Percentiles rank a stretch among this genome's conserved stretches.
phyloP scores from a whole-genome alignment of 2,797 vertebrate genomes.

The Enteromius afrohamiltoni region DNA sequence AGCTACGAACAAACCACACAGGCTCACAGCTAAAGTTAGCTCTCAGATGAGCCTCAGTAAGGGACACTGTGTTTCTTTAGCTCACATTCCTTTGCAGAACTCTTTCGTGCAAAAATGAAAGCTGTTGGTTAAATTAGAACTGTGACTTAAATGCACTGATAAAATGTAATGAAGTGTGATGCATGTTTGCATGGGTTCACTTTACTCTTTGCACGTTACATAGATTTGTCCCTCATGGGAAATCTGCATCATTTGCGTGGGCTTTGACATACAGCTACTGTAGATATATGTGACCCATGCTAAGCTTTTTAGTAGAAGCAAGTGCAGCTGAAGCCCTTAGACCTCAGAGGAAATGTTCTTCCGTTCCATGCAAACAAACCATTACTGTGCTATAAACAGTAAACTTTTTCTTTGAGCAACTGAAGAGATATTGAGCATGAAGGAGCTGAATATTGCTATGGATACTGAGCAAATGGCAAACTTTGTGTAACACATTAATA shows the following conservation, averaged over 20 bases:
- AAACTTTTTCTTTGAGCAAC: constrained; percentile 14
- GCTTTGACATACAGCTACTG: constrained; percentile 15
- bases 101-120: neutral
- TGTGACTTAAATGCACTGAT: neutral
- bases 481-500: constrained; percentile 20
- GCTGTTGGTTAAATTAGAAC: neutral
- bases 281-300: constrained; percentile 8
- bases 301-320: constrained; percentile 30
- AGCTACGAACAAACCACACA: constrained; percentile 49
- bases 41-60: neutral
- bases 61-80: neutral
- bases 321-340: constrained; percentile 24
- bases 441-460: neutral
- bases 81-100: constrained; percentile 9
- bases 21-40: constrained; percentile 59
- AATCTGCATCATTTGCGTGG: neutral
- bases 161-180: neutral
- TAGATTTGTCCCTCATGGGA: constrained; percentile 2
- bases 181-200: neutral
- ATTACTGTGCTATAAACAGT: constrained; percentile 11
- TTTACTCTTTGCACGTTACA: constrained; percentile 22
- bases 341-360: constrained; percentile 16
- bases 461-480: constrained; percentile 45
- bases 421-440: constrained; percentile 31
- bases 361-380: constrained; percentile 26